Percentiles rank a stretch among this genome's conserved stretches.
phyloP scores from a whole-genome alignment of 2,113 vertebrate genomes.

The Pitta sordida region DNA sequence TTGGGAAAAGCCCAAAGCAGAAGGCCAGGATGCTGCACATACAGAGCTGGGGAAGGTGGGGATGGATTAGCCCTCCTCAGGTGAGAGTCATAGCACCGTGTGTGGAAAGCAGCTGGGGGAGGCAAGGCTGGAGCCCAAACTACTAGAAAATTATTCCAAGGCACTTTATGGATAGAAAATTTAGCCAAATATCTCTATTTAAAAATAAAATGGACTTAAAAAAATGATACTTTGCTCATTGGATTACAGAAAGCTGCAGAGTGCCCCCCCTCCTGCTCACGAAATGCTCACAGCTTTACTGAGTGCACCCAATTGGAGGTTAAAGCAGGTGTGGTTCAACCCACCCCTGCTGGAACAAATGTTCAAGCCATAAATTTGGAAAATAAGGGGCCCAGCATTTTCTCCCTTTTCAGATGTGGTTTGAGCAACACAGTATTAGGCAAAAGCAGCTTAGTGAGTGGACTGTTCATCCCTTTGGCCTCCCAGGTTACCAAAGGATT shows the following conservation, averaged over 20 bases:
- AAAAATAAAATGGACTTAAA: constrained; percentile 61
- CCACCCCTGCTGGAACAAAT: background rate
- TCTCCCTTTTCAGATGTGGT: background rate
- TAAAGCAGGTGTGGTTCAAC: background rate
- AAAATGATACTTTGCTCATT: constrained; percentile 56
- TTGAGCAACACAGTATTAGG: background rate
- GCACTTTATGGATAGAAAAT: constrained; percentile 81
- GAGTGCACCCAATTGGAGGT: background rate
- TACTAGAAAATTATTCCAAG: constrained; percentile 71
- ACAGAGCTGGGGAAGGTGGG: constrained; percentile 10
- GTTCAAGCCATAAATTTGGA: constrained; percentile 33
- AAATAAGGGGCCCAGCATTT: constrained; percentile 42
- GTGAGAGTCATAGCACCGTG: constrained; percentile 73
- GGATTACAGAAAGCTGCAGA: constrained; percentile 53
- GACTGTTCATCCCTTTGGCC: background rate
- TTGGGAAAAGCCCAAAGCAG: constrained; percentile 31
- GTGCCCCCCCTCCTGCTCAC: background rate
- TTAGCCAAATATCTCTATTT: constrained; percentile 59
- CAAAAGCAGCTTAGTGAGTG: constrained; percentile 14
- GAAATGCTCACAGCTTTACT: background rate
- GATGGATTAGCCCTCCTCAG: constrained; percentile 65
- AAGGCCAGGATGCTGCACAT: background rate
- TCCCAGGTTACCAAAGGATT: background rate
- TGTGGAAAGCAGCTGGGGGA: constrained; percentile 61
- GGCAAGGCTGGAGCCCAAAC: constrained; percentile 59